Evolutionary conservation across 2,888 invertebrate genomes (phyloP), one percentile per base, ranked within the genome.

Genomic region (Melangyna quadrimaculata): DNA sequence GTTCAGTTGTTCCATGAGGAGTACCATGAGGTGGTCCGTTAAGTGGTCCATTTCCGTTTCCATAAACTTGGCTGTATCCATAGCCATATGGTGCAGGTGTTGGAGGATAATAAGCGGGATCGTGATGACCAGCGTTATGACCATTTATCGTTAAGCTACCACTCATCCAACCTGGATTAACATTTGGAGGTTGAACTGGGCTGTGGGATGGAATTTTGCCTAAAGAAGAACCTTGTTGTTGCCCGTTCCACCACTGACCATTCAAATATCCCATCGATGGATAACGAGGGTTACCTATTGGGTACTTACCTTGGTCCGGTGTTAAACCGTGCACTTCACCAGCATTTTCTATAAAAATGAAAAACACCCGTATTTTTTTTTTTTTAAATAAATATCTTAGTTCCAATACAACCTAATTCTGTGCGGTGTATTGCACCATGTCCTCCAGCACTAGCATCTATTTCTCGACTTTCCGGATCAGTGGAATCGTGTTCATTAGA

Each of bases 361-460:
- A 4, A 37, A 8, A 59, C 0, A 32, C 2, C 12, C 3, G 2
- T 57, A 19, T 32, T 35, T 22, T 22, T 0, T 14, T 29, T 35
- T 3, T 37, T 8, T 14, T 14, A 14, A 22, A 22, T 22, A 59
- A 4, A 0, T n/a, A n/a, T n/a, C n/a, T n/a, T 14, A 22, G 3
- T 22, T 59, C 0, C 32, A 59, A 14, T 37, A 1, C 37, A 37
- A 59, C 59, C 37, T 37, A 37, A 6, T 37, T 37, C 37, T 22
- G 35, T 22, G 14, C 7, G 37, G 7, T 12, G 32, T n/a, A 37
- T 9, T 5, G 14, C 32, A 32, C 9, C 22, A 17, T 48, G 24
- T n/a, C 1, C n/a, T 7, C 2, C n/a, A 6, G n/a, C n/a, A n/a
- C 14, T 7, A 14, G 6, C 0, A 7, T 2, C n/a, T 0, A 7